Base-by-base conservation (phyloP, 2,113 vertebrate species). In the Taxidea taxus region DNA sequence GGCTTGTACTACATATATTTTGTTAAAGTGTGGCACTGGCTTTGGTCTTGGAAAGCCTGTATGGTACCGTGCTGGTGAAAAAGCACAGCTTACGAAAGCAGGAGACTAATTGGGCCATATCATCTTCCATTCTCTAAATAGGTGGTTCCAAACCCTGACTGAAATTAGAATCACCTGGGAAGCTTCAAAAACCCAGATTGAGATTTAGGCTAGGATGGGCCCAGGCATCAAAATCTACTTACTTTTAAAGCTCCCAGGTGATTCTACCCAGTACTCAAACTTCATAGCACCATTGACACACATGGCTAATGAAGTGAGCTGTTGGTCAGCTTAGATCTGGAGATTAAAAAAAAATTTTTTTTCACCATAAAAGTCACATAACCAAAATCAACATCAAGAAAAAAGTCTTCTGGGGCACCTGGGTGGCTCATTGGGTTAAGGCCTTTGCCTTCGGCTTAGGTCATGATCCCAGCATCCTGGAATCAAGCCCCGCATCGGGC, bases 101-200 rank as follows among this genome's bases (percentile, higher is more conserved):
- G 34, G 54, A 44, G 23, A 64, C 15, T 51, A 25, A 82, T 11
- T 78, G 54, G 20, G 15, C 34, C n/a, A 39, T 74, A 34, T 11
- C 7, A n/a, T 49, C 78, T 89, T 95, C 37, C 31, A 80, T 44
- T 91, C 93, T 96, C 34, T 96, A 58, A 75, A n/a, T 80, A 95
- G n/a, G 4, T 49, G 21, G 14, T 82, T 96, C 75, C 95, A 70
- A 97, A 78, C 3, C 16, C 37, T 66, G 29, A 37, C 6, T 70
- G 29, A 97, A 72, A 42, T 92, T 94, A 81, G 56, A 85, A 90
- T 90, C 27, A 94, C 15, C 47, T 56, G 23, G 29, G 18, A 87
- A 68, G 7, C 56, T 91, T 87, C 49, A 37, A 84, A 93, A 20
- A 56, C 62, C 85, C 72, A 82, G 58, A 87, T 75, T 83, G 27